phyloP scores from a whole-genome alignment of 92 coral and sea anemone genomes.

The Parazoanthus darwini region DNA sequence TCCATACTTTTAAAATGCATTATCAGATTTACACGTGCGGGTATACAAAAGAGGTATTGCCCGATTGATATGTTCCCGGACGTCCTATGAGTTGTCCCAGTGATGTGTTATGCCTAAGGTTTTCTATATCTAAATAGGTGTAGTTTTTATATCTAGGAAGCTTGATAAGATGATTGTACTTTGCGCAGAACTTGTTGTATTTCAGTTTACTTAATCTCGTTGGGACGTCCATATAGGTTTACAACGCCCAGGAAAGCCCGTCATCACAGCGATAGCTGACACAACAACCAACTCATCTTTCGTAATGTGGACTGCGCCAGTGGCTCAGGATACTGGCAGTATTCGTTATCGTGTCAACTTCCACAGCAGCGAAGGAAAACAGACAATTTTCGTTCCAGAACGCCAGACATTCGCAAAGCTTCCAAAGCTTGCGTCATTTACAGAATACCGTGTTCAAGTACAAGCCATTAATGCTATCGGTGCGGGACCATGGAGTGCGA shows the following conservation, averaged over 20 bases:
- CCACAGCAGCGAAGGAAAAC: neutral
- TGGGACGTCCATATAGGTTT: neutral
- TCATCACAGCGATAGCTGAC: neutral
- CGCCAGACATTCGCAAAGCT: neutral
- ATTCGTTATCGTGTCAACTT: neutral
- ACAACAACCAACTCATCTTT: neutral
- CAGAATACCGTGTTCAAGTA: neutral
- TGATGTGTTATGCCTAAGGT: too few relatives aligned
- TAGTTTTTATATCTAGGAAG: too few relatives aligned
- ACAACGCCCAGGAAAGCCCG: neutral
- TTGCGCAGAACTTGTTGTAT: too few relatives aligned
- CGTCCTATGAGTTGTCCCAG: too few relatives aligned
- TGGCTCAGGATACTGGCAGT: neutral
- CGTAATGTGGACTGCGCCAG: neutral
- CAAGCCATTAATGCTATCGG: neutral
- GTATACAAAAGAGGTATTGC: too few relatives aligned
- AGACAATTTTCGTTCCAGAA: neutral
- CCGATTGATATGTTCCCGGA: too few relatives aligned
- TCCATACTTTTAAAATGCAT: too few relatives aligned
- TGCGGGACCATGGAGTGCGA: neutral
- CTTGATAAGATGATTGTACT: too few relatives aligned
- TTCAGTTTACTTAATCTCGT: neutral
- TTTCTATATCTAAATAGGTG: too few relatives aligned
- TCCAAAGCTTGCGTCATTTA: neutral
- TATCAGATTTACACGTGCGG: too few relatives aligned